Evolutionary conservation across 2,797 vertebrate species (phyloP).

Genomic region (Myotis myotis): DNA sequence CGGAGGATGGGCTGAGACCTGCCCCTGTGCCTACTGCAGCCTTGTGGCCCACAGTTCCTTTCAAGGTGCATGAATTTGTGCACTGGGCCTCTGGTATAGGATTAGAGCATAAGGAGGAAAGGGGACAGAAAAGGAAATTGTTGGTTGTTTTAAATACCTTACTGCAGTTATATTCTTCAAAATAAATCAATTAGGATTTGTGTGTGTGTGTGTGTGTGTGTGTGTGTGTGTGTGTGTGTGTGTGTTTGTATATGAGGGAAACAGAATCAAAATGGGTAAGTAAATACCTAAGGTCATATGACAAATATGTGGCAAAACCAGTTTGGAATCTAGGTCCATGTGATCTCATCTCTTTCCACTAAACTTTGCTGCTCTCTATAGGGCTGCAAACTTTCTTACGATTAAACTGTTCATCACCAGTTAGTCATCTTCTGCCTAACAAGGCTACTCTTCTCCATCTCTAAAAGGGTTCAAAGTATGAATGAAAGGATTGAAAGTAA

Average conservation of each 20-base stretch:
- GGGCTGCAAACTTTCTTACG: background rate
- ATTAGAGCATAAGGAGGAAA: background rate
- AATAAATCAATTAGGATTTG: background rate
- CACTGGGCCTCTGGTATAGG: too few relatives aligned
- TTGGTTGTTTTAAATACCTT: conserved; percentile 44
- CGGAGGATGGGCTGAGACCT: too few relatives aligned
- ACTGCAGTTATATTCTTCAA: background rate
- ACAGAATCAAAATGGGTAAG: background rate
- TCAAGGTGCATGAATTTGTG: too few relatives aligned
- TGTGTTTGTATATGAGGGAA: conserved; percentile 13
- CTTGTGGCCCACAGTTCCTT: too few relatives aligned
- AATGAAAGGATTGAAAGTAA: background rate
- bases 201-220: background rate
- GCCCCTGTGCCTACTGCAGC: too few relatives aligned
- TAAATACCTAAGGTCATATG: background rate
- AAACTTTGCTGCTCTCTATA: background rate
- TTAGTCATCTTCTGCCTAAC: conserved; percentile 3
- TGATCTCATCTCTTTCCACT: background rate
- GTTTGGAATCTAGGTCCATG: background rate
- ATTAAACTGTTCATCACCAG: background rate
- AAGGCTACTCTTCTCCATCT: background rate
- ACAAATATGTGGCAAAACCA: background rate
- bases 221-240: background rate
- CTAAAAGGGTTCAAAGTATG: background rate
- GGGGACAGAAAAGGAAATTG: conserved; percentile 16